Percentiles rank a stretch among this genome's conserved stretches.
These are phyloP conservation scores for Embiotoca jacksoni DNA, from an alignment of 2,113 vertebrate genomes.

Conservation along the genomic window DNA sequence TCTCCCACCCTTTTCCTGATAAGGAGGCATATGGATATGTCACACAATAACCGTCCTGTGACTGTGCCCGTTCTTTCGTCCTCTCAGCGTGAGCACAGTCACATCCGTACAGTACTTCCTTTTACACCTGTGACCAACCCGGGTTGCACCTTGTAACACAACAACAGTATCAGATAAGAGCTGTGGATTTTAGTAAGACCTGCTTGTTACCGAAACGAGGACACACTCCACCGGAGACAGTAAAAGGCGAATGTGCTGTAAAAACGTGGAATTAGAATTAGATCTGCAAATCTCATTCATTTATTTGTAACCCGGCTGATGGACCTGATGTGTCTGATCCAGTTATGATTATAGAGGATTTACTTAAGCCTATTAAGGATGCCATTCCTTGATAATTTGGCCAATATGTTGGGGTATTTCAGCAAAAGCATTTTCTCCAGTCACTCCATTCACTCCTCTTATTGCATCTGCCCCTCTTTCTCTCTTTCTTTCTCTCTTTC, in stretches of 20 bases:
- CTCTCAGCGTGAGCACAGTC: conserved; percentile 25
- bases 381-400: conserved; percentile 35
- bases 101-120: conserved; percentile 19
- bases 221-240: background rate
- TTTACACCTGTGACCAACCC: conserved; percentile 45
- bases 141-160: conserved; percentile 36
- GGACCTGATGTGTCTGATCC: conserved; percentile 25
- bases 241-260: background rate
- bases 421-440: conserved; percentile 27
- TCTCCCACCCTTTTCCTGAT: conserved; percentile 55
- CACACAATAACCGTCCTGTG: conserved; percentile 70
- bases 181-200: background rate
- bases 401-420: conserved; percentile 40
- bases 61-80: conserved; percentile 17
- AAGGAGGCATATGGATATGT: conserved; percentile 60
- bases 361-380: conserved; percentile 49
- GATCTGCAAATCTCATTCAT: conserved; percentile 9
- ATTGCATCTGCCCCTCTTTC: conserved; percentile 36
- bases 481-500: conserved; percentile 17
- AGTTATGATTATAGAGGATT: conserved; percentile 54
- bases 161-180: conserved; percentile 50
- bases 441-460: conserved; percentile 58
- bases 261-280: conserved; percentile 13
- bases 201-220: conserved; percentile 30
- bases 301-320: conserved; percentile 20